Base-by-base conservation (phyloP, 2,888 invertebrate species). In the Galeruca laticollis region DNA sequence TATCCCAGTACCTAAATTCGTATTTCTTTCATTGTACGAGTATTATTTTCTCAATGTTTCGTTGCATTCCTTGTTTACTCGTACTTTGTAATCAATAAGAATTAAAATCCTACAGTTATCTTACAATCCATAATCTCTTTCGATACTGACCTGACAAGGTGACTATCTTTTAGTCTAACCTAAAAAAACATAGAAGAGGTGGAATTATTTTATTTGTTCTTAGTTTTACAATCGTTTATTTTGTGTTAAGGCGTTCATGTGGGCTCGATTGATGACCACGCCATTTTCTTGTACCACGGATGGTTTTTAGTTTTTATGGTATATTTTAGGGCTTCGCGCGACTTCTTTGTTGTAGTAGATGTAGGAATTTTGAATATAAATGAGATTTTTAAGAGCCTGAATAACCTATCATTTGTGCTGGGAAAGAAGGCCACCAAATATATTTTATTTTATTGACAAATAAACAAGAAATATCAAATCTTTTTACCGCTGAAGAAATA, bases 201-300 rank as follows among this genome's bases (percentile, higher is more conserved):
- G 66, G 66, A 66, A 66, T 66, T 49, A 5, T 60, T 66, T 66
- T 59, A 66, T 66, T 59, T 59, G 51, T 66, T 66, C 47, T 51
- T 63, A 63, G 63, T 63, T 63, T 59, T 35, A 66, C 40, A 60
- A 66, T 51, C 66, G 51, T 66, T 66, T 66, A 52, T 66, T 66
- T 66, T 35, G 51, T 60, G 66, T 66, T 37, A 49, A 59, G 66
- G 66, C 66, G 66, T 66, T 33, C 56, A 66, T 66, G 66, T 66
- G 59, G 66, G 66, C 37, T 56, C 66, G 66, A 66, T 66, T 66
- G 59, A 66, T 66, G 59, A 66, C 66, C 66, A 66, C 66, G 66
- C 66, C 66, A 60, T 66, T 66, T 66, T 37, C 66, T 59, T 66
- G 66, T 66, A 59, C 26, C 43, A 43, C 10, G 52, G 43, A 54